Base-by-base conservation (phyloP, 2,797 vertebrate species). In the Scleropages formosus region DNA sequence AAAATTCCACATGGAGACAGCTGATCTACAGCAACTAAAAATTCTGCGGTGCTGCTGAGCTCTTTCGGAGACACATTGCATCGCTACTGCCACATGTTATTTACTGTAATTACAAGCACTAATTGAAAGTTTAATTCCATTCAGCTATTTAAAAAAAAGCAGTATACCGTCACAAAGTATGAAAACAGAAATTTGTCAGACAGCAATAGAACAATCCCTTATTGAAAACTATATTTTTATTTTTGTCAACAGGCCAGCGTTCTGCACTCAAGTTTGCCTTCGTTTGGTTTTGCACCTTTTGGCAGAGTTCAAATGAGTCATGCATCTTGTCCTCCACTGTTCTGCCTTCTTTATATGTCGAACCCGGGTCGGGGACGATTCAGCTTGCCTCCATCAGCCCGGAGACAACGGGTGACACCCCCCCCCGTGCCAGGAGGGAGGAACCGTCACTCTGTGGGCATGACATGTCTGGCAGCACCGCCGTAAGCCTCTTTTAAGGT, bases 381-480 rank as follows among this genome's bases (percentile, higher is more conserved):
- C 71, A 22, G 63, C 44, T 24, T 24, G 44, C 64, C 39, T 11
- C 53, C 24, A 58, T 65, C 63, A 26, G 63, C 46, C 47, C 60
- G 31, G 64, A 68, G 53, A 24, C 74, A 75, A 65, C 51, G 8
- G 13, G 39, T 56, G 12, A 39, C n/a, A 24, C 44, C 15, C 15
- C 24, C 3, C 61, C 20, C 69, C 75, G 80, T 66, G 27, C 74
- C 71, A 63, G 77, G 69, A 76, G 63, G 78, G 72, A 75, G 75
- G 77, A 64, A 83, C 78, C 79, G 78, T 76, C 80, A 72, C 79
- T 63, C 77, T 81, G 83, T 84, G 86, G 83, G 87, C 87, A 84
- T 83, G 81, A 87, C 87, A 85, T 80, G 80, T 85, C 81, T 68
- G 74, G 15, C 83, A 82, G 83, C 87, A 85, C 81, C 80, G 82